Percentiles rank a stretch among this genome's conserved stretches.
phyloP scores from a whole-genome alignment of 2,113 vertebrate genomes.

The Sebastes schlegelii region DNA sequence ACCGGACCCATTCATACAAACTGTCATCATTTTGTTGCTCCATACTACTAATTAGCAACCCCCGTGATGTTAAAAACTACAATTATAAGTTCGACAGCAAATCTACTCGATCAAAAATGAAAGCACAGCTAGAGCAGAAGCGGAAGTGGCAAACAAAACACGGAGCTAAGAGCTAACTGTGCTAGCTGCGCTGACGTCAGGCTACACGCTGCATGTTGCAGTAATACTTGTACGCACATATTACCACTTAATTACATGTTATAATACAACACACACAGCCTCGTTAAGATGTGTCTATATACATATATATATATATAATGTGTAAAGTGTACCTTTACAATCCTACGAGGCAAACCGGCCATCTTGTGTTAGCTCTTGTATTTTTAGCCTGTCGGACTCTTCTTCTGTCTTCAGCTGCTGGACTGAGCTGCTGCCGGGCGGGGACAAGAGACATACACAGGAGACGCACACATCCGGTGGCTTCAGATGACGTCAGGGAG shows the following conservation, averaged over 20 bases:
- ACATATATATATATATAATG: not conserved
- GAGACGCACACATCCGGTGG: conserved; percentile 70
- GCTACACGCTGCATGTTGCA: conserved; percentile 30
- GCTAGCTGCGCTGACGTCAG: conserved; percentile 65
- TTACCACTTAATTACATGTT: not conserved
- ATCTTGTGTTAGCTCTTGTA: conserved; percentile 90
- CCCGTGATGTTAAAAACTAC: rapidly evolving
- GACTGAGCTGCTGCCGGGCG: conserved; percentile 73
- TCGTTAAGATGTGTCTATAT: not conserved
- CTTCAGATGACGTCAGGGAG: conserved; percentile 52
- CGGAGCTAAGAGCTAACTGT: conserved; percentile 55
- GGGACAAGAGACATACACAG: conserved; percentile 27
- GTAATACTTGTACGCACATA: not conserved
- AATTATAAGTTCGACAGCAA: not conserved
- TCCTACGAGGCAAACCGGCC: conserved; percentile 95
- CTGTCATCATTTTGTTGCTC: not conserved
- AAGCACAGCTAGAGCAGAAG: conserved; percentile 16
- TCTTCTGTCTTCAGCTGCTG: conserved; percentile 83
- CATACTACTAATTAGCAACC: not conserved
- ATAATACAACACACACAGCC: not conserved
- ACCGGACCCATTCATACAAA: conserved; percentile 68
- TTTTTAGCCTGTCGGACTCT: conserved; percentile 84
- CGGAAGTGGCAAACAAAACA: conserved; percentile 73
- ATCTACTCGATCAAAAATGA: not conserved
- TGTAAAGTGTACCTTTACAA: conserved; percentile 90